Conservation (phyloP, 2,797 vertebrate species). For the Danio aesculapii region DNA sequence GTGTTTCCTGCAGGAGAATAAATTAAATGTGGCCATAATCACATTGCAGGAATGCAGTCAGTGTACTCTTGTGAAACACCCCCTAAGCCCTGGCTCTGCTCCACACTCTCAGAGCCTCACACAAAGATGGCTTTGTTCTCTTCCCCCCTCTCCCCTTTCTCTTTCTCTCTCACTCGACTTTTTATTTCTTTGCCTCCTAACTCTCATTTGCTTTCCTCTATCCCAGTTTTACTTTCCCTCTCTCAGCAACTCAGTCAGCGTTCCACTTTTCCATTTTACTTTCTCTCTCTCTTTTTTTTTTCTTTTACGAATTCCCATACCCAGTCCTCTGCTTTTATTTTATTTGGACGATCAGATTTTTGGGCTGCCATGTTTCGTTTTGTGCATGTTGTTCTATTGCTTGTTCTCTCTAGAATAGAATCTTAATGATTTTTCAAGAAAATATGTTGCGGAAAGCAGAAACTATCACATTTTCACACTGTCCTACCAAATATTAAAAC, state of each 20-base stretch:
- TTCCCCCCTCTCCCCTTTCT: conserved; percentile 51
- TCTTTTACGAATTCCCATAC: neutral
- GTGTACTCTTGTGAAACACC: conserved; percentile 69
- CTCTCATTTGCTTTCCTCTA: conserved; percentile 36
- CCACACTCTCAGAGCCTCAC: conserved; percentile 58
- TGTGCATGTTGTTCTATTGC: neutral
- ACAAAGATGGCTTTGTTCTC: conserved; percentile 69
- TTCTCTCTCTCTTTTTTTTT: conserved; percentile 27
- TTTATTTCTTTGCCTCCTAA: conserved; percentile 27
- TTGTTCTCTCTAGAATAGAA: conserved; percentile 21
- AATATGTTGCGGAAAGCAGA: conserved; percentile 9
- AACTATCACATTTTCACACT: neutral
- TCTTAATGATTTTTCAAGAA: conserved; percentile 3
- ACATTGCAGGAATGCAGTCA: conserved; percentile 69
- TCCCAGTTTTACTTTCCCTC: conserved; percentile 35
- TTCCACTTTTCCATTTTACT: conserved; percentile 35
- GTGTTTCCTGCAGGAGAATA: conserved; percentile 64
- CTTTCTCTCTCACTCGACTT: conserved; percentile 11
- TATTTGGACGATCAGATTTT: conserved; percentile 9
- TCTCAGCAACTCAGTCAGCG: conserved; percentile 22
- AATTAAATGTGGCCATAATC: conserved; percentile 67
- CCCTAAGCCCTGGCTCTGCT: conserved; percentile 61
- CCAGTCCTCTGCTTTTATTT: conserved; percentile 23
- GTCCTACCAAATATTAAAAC: neutral
- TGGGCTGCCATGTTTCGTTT: conserved; percentile 1